Evolutionary conservation across 2,888 invertebrate genomes (phyloP).

Genomic region (Peribatodes rhomboidaria): DNA sequence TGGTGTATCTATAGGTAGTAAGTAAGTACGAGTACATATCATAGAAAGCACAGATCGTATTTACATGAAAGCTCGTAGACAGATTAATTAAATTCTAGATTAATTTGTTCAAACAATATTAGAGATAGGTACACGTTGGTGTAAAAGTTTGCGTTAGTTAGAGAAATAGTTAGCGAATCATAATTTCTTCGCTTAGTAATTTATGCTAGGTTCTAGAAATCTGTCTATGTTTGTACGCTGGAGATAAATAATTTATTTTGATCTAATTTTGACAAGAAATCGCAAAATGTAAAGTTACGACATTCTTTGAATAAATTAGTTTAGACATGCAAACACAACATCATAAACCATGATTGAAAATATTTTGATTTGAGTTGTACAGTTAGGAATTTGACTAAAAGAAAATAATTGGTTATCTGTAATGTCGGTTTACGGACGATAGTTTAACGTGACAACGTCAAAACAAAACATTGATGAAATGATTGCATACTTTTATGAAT

Average conservation of each 20-base stretch:
- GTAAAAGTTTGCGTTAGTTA: neutral
- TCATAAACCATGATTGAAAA: neutral
- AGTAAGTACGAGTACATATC: no score
- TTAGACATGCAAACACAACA: neutral
- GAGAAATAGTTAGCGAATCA: neutral
- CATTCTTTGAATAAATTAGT: neutral
- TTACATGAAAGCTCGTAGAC: neutral
- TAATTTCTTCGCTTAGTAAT: neutral
- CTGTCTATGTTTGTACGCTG: neutral
- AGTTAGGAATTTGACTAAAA: no score
- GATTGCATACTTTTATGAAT: no score
- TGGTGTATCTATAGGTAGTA: no score
- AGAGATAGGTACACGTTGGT: neutral
- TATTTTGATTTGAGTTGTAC: neutral
- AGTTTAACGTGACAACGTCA: no score
- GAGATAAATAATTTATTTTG: conserved; percentile 10
- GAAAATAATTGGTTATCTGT: no score
- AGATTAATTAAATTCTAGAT: conserved; percentile 4
- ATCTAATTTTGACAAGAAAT: conserved; percentile 5
- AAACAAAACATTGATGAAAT: no score
- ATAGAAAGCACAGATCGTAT: neutral
- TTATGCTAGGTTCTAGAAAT: conserved; percentile 2
- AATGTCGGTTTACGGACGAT: no score
- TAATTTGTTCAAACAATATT: conserved; percentile 14
- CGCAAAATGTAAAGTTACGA: neutral